A percentile compares a stretch with the other conserved stretches of the same genome.
Conservation (phyloP, 1,140 invertebrate genomes). For the Macrocentrus cingulum region DNA sequence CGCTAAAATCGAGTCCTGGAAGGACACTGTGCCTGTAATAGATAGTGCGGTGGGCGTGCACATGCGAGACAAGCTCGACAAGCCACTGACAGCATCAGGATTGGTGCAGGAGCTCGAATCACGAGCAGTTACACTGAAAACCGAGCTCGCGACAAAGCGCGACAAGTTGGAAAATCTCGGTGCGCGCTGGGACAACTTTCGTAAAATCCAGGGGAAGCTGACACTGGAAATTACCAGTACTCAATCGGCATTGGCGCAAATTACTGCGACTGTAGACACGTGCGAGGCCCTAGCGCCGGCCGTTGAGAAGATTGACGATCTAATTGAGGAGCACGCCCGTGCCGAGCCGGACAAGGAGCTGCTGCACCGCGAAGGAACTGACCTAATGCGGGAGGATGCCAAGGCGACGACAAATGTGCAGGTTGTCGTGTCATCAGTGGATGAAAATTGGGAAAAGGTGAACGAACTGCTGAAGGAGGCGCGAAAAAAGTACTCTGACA, state of each 20-base stretch:
- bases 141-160: slow-evolving; percentile 66
- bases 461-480: slow-evolving; percentile 74
- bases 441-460: slow-evolving; percentile 78
- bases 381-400: slow-evolving; percentile 79
- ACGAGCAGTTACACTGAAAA: slow-evolving; percentile 66
- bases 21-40: slow-evolving; percentile 67
- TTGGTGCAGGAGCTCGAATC: slow-evolving; percentile 73
- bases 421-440: slow-evolving; percentile 72
- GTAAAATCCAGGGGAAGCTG: slow-evolving; percentile 67
- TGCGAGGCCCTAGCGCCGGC: slow-evolving; percentile 64
- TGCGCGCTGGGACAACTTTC: slow-evolving; percentile 70
- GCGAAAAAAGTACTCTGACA: slow-evolving; percentile 71
- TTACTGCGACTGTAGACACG: slow-evolving; percentile 56
- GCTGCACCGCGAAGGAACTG: slow-evolving; percentile 70
- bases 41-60: slow-evolving; percentile 69
- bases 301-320: slow-evolving; percentile 60
- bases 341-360: slow-evolving; percentile 61
- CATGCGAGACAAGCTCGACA: slow-evolving; percentile 69
- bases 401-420: slow-evolving; percentile 77
- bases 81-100: slow-evolving; percentile 68
- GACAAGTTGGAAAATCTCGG: slow-evolving; percentile 70
- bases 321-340: slow-evolving; percentile 59
- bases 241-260: slow-evolving; percentile 60
- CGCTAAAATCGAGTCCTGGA: slow-evolving; percentile 70
- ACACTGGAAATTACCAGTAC: slow-evolving; percentile 65